These are phyloP conservation scores for Halocynthia roretzi DNA, from an alignment of 23 tunicate genomes.

Conservation along the genomic window DNA sequence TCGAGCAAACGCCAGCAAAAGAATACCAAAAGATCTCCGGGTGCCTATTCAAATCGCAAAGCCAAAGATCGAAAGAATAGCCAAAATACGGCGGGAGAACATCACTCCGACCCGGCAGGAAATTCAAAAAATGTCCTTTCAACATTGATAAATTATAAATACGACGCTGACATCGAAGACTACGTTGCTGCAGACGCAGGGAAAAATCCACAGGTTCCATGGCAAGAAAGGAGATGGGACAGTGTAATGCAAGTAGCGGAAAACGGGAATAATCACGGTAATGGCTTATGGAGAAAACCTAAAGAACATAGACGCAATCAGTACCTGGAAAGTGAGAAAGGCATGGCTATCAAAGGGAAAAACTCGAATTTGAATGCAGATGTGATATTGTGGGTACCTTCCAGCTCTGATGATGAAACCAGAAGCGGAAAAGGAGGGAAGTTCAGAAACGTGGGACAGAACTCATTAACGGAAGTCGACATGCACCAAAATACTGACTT, in stretches of 20 bases:
- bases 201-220: not conserved
- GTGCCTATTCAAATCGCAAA: not conserved
- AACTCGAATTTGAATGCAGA: not conserved
- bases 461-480: not conserved
- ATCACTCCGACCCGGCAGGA: too few species aligned
- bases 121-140: too few species aligned
- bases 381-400: not conserved
- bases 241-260: conserved; percentile 1
- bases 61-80: too few species aligned
- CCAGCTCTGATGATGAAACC: conserved; percentile 13
- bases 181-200: too few species aligned
- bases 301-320: conserved; percentile 5
- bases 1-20: not conserved
- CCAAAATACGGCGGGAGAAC: too few species aligned
- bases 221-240: conserved; percentile 24
- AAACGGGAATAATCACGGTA: not conserved
- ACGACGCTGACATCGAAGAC: too few species aligned
- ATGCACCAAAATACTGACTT: not conserved
- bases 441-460: conserved; percentile 4
- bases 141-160: too few species aligned
- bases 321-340: not conserved
- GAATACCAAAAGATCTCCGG: not conserved
- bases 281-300: conserved; percentile 12
- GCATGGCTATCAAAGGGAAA: not conserved
- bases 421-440: not conserved